phyloP scores from a whole-genome alignment of 2,113 vertebrate genomes.

The Plectropomus leopardus region DNA sequence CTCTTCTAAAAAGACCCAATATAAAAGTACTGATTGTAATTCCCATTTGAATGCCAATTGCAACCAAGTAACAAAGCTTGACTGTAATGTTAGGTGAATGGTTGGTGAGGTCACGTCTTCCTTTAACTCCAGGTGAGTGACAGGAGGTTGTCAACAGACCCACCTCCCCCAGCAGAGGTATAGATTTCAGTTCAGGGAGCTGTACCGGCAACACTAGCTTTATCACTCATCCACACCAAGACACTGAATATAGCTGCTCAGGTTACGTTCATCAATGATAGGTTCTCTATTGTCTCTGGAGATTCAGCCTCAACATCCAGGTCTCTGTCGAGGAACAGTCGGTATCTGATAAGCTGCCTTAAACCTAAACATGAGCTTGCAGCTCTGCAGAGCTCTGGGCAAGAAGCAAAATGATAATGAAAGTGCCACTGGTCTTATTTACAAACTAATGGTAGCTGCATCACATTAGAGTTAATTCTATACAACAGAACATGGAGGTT shows the following conservation, averaged over 20 bases:
- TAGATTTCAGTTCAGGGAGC: conserved; percentile 74
- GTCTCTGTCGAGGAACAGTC: conserved; percentile 35
- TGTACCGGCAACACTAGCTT: conserved; percentile 62
- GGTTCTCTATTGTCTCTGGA: conserved; percentile 63
- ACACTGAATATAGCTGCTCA: conserved; percentile 82
- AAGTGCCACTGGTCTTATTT: neutral
- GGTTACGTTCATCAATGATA: conserved; percentile 73
- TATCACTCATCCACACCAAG: conserved; percentile 71
- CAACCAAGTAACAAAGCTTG: conserved; percentile 1
- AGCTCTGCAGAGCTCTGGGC: neutral
- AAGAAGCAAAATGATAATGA: neutral
- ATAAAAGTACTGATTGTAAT: neutral
- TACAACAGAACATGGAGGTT: neutral
- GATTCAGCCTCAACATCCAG: conserved; percentile 52
- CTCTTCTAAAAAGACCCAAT: conserved; percentile 4
- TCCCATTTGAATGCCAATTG: neutral
- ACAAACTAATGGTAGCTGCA: neutral
- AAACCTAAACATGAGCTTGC: neutral
- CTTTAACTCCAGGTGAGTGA: conserved; percentile 58
- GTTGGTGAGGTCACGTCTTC: conserved; percentile 39
- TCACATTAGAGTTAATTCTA: conserved; percentile 5
- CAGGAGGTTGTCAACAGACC: conserved; percentile 52
- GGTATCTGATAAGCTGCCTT: neutral
- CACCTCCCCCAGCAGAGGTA: conserved; percentile 50
- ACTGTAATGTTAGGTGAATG: conserved; percentile 22